phyloP scores from a whole-genome alignment of 2,113 vertebrate genomes.

The Podarcis cretensis region DNA sequence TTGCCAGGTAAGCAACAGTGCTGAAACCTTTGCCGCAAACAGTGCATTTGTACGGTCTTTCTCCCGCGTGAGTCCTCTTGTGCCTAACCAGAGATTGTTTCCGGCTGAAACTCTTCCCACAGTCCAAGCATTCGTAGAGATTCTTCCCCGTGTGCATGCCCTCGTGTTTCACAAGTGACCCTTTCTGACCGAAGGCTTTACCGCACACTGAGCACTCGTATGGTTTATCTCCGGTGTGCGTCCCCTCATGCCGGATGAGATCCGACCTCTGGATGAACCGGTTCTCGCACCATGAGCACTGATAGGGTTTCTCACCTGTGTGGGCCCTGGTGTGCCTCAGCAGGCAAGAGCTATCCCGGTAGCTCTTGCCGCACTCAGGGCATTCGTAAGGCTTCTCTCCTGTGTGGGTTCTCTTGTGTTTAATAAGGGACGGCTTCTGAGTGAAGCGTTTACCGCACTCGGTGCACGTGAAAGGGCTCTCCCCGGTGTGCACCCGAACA shows the following conservation, averaged over 20 bases:
- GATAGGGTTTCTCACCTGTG: background rate
- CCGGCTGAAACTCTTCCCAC: background rate
- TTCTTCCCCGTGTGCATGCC: background rate
- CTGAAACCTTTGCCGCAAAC: background rate
- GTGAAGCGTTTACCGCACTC: slow-evolving; percentile 1
- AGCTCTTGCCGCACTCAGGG: background rate
- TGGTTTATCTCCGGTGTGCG: background rate
- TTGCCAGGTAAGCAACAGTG: background rate
- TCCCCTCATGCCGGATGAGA: background rate
- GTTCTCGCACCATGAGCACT: background rate
- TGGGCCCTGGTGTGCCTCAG: background rate
- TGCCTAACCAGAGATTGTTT: background rate
- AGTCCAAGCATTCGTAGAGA: background rate
- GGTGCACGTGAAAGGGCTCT: background rate
- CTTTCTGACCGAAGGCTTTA: background rate
- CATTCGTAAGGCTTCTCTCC: background rate
- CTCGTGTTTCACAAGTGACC: background rate
- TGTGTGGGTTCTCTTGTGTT: background rate
- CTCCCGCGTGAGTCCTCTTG: background rate
- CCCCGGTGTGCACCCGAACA: background rate
- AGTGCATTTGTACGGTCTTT: background rate
- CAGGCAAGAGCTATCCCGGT: background rate
- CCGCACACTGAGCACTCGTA: background rate
- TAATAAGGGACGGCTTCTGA: background rate
- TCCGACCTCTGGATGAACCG: background rate